These are phyloP conservation scores for Drusus annulatus DNA, from an alignment of 1,140 invertebrate species.

Conservation along the genomic window DNA sequence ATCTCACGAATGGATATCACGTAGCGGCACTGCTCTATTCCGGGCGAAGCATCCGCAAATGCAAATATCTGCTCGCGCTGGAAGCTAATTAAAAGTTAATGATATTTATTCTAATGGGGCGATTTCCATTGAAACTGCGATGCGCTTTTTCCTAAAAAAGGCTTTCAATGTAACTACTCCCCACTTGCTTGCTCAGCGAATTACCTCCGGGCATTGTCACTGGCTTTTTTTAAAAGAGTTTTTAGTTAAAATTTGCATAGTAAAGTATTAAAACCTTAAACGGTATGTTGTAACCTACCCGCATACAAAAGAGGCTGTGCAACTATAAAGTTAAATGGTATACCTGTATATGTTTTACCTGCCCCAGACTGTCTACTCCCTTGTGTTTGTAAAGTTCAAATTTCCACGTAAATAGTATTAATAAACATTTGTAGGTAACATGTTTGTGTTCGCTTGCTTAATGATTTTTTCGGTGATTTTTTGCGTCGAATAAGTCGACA, in stretches of 20 bases:
- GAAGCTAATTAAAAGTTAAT: conserved; percentile 50
- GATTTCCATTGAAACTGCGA: conserved; percentile 22
- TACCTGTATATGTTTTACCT: too few relatives aligned
- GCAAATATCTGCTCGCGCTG: conserved; percentile 40
- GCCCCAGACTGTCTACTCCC: too few relatives aligned
- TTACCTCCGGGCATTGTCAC: too few relatives aligned
- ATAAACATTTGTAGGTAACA: too few relatives aligned
- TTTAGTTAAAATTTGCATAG: neutral
- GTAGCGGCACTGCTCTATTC: neutral
- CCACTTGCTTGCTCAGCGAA: neutral
- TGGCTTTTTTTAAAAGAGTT: neutral
- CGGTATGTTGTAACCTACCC: too few relatives aligned
- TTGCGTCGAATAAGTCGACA: too few relatives aligned
- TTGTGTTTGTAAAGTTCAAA: too few relatives aligned
- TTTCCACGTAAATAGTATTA: too few relatives aligned
- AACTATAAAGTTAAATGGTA: too few relatives aligned
- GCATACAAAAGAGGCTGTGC: neutral
- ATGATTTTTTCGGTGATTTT: too few relatives aligned
- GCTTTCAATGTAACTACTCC: conserved; percentile 7
- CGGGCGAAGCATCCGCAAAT: conserved; percentile 21
- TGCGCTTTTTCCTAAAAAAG: neutral
- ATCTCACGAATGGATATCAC: conserved; percentile 43
- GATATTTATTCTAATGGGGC: conserved; percentile 52
- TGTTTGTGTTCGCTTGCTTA: too few relatives aligned
- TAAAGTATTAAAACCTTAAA: too few relatives aligned